A percentile compares a stretch with the other conserved stretches of the same genome.
phyloP scores from a whole-genome alignment of 2,113 vertebrate genomes.

The Chlorodrepanis virens region DNA sequence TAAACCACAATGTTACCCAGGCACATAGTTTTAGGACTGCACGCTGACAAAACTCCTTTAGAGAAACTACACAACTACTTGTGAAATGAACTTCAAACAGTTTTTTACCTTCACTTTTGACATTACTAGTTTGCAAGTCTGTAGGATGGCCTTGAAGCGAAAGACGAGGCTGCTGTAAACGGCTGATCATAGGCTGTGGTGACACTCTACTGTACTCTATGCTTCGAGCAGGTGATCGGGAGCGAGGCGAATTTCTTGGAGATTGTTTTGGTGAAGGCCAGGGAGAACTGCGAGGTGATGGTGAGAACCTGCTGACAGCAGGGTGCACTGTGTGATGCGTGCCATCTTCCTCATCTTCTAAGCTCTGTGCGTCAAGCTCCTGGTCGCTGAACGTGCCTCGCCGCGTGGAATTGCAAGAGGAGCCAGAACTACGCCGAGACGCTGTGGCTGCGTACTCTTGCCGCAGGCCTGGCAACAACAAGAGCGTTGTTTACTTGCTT shows the following conservation, averaged over 20 bases:
- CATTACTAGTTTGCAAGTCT: conserved; percentile 87
- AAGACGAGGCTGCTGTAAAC: conserved; percentile 94
- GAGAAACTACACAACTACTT: not conserved
- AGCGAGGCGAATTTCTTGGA: conserved; percentile 91
- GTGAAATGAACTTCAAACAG: not conserved
- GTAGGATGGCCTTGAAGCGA: conserved; percentile 91
- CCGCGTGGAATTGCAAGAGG: conserved; percentile 92
- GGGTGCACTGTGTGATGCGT: conserved; percentile 84
- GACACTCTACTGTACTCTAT: conserved; percentile 89
- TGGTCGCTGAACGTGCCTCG: conserved; percentile 95
- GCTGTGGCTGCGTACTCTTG: conserved; percentile 95
- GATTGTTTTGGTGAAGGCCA: conserved; percentile 89
- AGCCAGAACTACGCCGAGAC: conserved; percentile 95
- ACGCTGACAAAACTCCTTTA: not conserved
- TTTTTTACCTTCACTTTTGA: conserved; percentile 93
- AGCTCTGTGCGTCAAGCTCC: conserved; percentile 94
- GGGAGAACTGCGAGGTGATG: conserved; percentile 92
- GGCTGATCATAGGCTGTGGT: conserved; percentile 92
- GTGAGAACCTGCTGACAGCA: conserved; percentile 88
- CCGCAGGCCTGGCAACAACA: conserved; percentile 82
- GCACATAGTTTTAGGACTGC: not conserved
- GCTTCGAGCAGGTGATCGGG: conserved; percentile 90
- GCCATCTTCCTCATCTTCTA: conserved; percentile 95
- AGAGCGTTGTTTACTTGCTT: not conserved
- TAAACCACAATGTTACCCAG: not conserved